A percentile compares a stretch with the other conserved stretches of the same genome.
Conservation (phyloP, 2,113 vertebrate species). For the Chelonoidis abingdonii region DNA sequence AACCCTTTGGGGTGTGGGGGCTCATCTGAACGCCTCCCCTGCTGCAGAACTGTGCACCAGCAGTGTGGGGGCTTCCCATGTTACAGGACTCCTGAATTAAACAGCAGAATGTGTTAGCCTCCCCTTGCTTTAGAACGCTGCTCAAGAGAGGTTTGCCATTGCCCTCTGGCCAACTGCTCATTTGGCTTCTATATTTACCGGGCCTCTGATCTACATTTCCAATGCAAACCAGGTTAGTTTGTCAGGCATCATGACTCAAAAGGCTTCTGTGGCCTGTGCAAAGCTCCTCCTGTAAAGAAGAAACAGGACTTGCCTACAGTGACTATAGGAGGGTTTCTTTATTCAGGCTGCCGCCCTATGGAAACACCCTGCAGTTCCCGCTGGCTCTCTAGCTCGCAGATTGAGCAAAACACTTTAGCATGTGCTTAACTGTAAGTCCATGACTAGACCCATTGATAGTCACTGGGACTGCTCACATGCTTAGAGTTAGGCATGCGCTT, state of each 20-base stretch:
- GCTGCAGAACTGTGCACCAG: too few species aligned
- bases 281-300: neutral
- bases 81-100: too few species aligned
- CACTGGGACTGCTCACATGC: neutral
- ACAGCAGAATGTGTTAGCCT: neutral
- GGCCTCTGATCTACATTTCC: neutral
- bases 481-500: neutral
- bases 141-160: neutral
- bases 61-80: too few species aligned
- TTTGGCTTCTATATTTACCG: neutral
- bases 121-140: neutral
- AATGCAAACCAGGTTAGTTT: neutral
- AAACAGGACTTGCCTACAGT: neutral
- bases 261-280: neutral
- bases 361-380: neutral
- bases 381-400: neutral
- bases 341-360: neutral
- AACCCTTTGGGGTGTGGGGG: too few species aligned
- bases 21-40: too few species aligned
- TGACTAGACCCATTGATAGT: too few species aligned
- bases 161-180: neutral
- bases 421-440: too few species aligned
- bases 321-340: neutral
- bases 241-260: neutral
- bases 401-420: neutral